Evolutionary conservation across 2,113 vertebrate species (phyloP).

Genomic region (Sceloporus tristichus): DNA sequence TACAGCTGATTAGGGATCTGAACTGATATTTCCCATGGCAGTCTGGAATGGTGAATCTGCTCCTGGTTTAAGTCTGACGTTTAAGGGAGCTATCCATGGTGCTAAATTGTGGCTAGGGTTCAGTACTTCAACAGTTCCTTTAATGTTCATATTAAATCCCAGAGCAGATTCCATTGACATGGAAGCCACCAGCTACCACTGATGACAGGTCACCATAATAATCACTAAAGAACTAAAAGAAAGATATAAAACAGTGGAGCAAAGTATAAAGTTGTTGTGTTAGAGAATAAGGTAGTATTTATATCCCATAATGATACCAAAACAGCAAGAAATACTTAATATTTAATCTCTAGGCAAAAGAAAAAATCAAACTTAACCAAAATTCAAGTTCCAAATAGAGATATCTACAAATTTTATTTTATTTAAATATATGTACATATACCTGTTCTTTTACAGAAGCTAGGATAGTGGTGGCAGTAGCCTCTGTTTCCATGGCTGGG

Average conservation of each 20-base stretch:
- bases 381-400: not conserved
- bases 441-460: slow-evolving; percentile 99
- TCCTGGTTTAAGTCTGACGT: not conserved
- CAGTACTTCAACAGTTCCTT: too few relatives aligned
- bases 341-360: not conserved
- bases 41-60: not conserved
- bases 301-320: not conserved
- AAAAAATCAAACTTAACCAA: not conserved
- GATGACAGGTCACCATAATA: not conserved
- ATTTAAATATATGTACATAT: slow-evolving; percentile 33
- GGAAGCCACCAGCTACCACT: too few relatives aligned
- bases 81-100: not conserved
- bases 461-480: slow-evolving; percentile 94
- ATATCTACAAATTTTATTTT: not conserved
- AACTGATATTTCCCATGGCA: too few relatives aligned
- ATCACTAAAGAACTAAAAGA: not conserved
- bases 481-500: slow-evolving; percentile 89
- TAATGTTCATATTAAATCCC: too few relatives aligned
- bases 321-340: not conserved
- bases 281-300: too few relatives aligned
- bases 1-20: too few relatives aligned
- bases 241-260: not conserved
- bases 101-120: too few relatives aligned
- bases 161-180: too few relatives aligned
- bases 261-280: not conserved